Evolutionary conservation across 2,888 invertebrate species (phyloP).

Genomic region (Lasioglossum leucozonium): DNA sequence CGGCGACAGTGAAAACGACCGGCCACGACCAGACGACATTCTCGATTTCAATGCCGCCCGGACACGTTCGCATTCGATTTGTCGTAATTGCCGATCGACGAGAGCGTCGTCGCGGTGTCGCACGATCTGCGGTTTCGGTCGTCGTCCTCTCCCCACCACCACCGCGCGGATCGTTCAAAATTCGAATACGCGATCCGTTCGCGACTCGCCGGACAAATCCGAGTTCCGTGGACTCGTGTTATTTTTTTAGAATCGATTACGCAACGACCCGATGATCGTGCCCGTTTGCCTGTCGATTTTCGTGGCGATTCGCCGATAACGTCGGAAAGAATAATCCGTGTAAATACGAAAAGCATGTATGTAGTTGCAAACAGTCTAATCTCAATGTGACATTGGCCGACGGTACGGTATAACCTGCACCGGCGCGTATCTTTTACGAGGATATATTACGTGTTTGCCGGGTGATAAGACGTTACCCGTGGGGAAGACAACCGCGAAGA

Average conservation of each 20-base stretch:
- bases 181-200: background rate
- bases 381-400: conserved; percentile 75
- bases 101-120: conserved; percentile 11
- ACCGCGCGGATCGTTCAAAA: too few species aligned
- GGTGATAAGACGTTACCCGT: conserved; percentile 64
- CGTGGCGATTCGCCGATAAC: conserved; percentile 66
- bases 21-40: conserved; percentile 60
- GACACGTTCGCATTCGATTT: conserved; percentile 55
- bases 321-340: conserved; percentile 74
- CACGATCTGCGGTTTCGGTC: too few species aligned
- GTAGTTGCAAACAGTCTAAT: conserved; percentile 77
- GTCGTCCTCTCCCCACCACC: too few species aligned
- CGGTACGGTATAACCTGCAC: conserved; percentile 61
- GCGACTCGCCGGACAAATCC: background rate
- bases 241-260: background rate
- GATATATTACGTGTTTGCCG: conserved; percentile 65
- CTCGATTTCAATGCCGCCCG: conserved; percentile 67
- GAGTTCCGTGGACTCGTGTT: background rate
- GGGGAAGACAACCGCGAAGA: conserved; percentile 39
- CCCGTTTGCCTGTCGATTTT: conserved; percentile 53
- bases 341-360: conserved; percentile 76
- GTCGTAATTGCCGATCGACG: conserved; percentile 54
- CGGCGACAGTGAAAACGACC: conserved; percentile 63
- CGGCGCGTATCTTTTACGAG: conserved; percentile 56
- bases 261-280: conserved; percentile 14